Evolutionary conservation across 2,113 vertebrate species (phyloP).

Genomic region (Romanogobio albipinnatus): DNA sequence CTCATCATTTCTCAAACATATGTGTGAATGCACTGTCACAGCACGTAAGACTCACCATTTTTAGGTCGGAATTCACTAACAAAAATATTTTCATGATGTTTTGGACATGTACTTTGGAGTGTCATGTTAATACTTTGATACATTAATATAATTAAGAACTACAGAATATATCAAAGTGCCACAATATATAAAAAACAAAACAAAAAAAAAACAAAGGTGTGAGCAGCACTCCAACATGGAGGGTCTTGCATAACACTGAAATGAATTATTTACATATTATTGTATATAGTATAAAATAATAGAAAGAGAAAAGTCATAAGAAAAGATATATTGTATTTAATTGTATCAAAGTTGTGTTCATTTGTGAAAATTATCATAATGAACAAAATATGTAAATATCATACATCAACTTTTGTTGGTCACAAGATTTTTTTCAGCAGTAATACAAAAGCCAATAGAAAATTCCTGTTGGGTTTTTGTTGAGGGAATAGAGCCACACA

Average conservation of each 20-base stretch:
- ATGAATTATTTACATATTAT: background rate
- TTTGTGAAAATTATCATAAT: background rate
- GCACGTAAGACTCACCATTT: constrained; percentile 13
- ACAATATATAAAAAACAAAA: background rate
- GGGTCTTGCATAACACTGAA: background rate
- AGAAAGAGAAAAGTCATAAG: too few species aligned
- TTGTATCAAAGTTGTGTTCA: background rate
- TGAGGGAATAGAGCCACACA: background rate
- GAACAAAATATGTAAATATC: background rate
- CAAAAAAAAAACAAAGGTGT: background rate
- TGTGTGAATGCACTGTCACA: constrained; percentile 19
- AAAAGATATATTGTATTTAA: background rate
- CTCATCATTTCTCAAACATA: constrained; percentile 32
- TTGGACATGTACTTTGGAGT: background rate
- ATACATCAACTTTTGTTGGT: background rate
- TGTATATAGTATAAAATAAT: background rate
- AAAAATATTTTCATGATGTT: background rate
- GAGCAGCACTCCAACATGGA: background rate
- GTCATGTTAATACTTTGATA: background rate
- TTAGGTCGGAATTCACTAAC: background rate
- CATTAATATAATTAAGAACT: background rate
- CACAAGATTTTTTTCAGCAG: background rate
- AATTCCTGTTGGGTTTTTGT: background rate
- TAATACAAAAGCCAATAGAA: background rate
- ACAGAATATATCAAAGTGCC: background rate